Conservation (phyloP, 2,797 vertebrate species). For the Enteromius anoplus region DNA sequence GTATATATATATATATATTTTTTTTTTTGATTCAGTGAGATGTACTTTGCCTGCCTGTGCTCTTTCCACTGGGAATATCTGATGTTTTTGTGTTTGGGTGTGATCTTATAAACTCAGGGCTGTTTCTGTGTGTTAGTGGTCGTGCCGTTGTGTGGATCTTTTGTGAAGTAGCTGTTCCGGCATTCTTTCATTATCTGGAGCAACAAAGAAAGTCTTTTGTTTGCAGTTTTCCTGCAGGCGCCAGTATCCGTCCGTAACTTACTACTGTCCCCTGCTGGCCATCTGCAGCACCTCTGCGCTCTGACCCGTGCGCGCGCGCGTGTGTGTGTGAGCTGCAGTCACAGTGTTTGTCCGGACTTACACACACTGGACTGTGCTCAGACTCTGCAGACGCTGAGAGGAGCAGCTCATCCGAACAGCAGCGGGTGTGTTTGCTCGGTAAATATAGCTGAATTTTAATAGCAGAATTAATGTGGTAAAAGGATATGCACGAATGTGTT, state of each 20-base stretch:
- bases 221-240: conserved; percentile 78
- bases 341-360: not conserved
- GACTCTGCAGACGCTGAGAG: not conserved
- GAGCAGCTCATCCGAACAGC: not conserved
- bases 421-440: not conserved
- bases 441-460: not conserved
- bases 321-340: too few relatives aligned
- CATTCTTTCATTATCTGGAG: conserved; percentile 85
- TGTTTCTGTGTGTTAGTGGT: conserved; percentile 81
- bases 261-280: conserved; percentile 99
- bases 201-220: conserved; percentile 98
- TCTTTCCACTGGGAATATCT: conserved; percentile 74
- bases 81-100: conserved; percentile 75
- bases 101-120: conserved; percentile 79
- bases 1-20: too few relatives aligned
- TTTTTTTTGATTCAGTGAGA: conserved; percentile 67
- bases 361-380: not conserved
- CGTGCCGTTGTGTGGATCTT: conserved; percentile 80
- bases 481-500: not conserved
- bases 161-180: conserved; percentile 85
- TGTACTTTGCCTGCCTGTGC: conserved; percentile 72
- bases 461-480: not conserved
- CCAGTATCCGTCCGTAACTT: conserved; percentile 86
- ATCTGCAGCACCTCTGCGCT: not conserved
- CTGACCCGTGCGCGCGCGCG: conserved; percentile 36